Percentiles rank a stretch among this genome's conserved stretches.
phyloP scores from a whole-genome alignment of 2,797 vertebrate genomes.

The Microctenopoma stevenorrisi region DNA sequence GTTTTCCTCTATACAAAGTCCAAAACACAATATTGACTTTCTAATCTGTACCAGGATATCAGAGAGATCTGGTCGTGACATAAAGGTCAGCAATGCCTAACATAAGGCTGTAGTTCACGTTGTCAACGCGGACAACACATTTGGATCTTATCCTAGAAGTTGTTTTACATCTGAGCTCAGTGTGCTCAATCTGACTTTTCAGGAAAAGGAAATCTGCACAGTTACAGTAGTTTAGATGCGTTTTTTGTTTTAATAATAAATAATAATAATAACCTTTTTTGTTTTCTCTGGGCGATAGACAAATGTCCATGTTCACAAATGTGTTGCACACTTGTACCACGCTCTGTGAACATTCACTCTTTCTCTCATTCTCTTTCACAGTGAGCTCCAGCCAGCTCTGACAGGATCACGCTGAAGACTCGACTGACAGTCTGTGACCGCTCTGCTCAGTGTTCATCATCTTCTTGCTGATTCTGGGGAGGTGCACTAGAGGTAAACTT shows the following conservation, averaged over 20 bases:
- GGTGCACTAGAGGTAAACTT: background rate
- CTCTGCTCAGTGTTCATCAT: background rate
- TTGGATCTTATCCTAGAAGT: conserved; percentile 2
- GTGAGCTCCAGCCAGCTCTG: background rate
- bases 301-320: too few relatives aligned
- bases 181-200: background rate
- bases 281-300: background rate
- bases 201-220: background rate
- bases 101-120: background rate
- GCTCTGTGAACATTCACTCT: background rate
- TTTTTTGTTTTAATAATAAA: too few relatives aligned
- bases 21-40: too few relatives aligned
- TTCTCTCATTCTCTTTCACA: conserved; percentile 6
- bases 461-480: background rate
- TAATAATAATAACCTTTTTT: background rate
- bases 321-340: too few relatives aligned
- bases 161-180: background rate
- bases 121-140: background rate
- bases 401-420: background rate
- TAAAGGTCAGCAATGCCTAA: conserved; percentile 8
- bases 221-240: background rate
- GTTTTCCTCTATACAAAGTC: too few relatives aligned
- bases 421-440: background rate
- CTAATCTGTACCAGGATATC: background rate
- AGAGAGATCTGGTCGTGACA: conserved; percentile 1